phyloP scores from a whole-genome alignment of 2,888 invertebrate species.

The Zygogramma bicolorata region DNA sequence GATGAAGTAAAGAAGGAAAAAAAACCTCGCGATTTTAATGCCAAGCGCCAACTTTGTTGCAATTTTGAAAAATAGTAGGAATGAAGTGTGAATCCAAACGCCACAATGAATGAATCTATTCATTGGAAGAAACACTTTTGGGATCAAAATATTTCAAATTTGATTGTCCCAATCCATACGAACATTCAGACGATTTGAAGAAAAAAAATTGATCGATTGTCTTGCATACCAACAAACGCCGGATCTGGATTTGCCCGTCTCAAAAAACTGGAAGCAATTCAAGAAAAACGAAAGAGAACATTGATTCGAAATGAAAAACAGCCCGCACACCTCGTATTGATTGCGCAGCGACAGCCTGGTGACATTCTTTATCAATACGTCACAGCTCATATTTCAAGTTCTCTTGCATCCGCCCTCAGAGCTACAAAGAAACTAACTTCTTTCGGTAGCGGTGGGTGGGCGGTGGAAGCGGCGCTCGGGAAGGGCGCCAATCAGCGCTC shows the following conservation, averaged over 20 bases:
- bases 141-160: no score
- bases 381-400: slow-evolving; percentile 69
- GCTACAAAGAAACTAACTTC: slow-evolving; percentile 74
- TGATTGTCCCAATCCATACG: no score
- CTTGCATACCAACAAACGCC: no score
- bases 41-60: no score
- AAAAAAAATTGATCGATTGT: no score
- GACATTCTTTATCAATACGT: slow-evolving; percentile 76
- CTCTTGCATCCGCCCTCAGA: slow-evolving; percentile 68
- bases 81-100: no score
- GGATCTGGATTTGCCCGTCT: slow-evolving; percentile 29
- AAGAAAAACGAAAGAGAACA: slow-evolving; percentile 53
- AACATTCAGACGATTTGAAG: no score
- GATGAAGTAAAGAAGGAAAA: no score
- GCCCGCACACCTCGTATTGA: slow-evolving; percentile 66
- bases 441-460: slow-evolving; percentile 65
- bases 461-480: slow-evolving; percentile 49
- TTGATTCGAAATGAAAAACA: slow-evolving; percentile 54
- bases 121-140: no score
- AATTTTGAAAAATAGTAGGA: no score
- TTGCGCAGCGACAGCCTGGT: slow-evolving; percentile 75
- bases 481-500: slow-evolving; percentile 61
- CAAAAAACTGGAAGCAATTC: slow-evolving; percentile 45
- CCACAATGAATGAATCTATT: no score
- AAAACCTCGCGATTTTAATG: no score